Percentiles rank a stretch among this genome's conserved stretches.
phyloP scores from a whole-genome alignment of 1,140 invertebrate genomes.

The Saccostrea echinata region DNA sequence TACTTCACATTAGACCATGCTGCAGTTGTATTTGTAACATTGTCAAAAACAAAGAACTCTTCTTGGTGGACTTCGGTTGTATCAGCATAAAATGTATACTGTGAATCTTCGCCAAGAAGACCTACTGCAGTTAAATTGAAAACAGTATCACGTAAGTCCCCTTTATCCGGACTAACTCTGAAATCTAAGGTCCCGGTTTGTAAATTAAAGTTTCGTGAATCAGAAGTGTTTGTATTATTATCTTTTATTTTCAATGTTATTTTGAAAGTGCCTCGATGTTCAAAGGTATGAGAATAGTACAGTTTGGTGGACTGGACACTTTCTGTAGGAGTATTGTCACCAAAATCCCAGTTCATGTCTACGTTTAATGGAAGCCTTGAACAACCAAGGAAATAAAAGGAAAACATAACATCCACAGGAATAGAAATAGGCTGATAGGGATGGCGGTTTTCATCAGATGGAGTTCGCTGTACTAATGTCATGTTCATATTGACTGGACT shows the following conservation, averaged over 20 bases:
- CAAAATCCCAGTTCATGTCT: constrained; percentile 43
- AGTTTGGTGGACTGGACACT: background rate
- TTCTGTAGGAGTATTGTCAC: constrained; percentile 5
- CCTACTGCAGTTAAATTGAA: constrained; percentile 31
- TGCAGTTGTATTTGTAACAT: background rate
- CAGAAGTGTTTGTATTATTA: background rate
- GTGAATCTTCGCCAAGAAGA: background rate
- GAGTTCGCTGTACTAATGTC: background rate
- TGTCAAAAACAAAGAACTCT: background rate
- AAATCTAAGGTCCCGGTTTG: constrained; percentile 24
- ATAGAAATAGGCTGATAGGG: background rate
- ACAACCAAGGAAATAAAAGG: constrained; percentile 28
- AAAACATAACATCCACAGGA: background rate
- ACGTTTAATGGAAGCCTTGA: constrained; percentile 36
- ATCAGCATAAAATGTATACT: constrained; percentile 29
- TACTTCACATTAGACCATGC: background rate
- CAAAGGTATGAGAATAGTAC: background rate
- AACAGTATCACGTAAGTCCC: background rate
- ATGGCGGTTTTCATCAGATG: background rate
- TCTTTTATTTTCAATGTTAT: constrained; percentile 6
- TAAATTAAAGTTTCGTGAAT: background rate
- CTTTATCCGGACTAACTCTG: background rate
- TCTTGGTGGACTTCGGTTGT: background rate
- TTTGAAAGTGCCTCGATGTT: constrained; percentile 22
- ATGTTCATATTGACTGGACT: constrained; percentile 39